Conservation (phyloP, 2,113 vertebrate genomes). For the Typhlomys cinereus region DNA sequence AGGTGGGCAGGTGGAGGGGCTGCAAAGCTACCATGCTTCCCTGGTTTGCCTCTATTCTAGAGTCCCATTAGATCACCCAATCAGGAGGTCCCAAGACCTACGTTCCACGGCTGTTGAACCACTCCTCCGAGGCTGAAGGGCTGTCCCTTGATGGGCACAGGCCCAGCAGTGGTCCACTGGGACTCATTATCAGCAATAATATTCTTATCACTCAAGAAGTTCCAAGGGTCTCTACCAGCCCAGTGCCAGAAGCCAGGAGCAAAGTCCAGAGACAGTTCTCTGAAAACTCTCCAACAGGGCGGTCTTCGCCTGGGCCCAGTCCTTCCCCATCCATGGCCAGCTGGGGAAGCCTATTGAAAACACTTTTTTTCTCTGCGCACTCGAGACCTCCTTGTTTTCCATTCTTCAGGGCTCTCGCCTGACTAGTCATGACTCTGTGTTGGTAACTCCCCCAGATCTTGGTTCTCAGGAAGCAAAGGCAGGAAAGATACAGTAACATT, state of each 20-base stretch:
- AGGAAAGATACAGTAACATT: conserved; percentile 68
- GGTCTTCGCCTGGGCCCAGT: background rate
- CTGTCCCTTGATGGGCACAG: background rate
- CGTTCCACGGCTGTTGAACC: background rate
- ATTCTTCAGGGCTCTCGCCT: conserved; percentile 16
- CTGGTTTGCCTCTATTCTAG: background rate
- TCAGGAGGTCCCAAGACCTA: too few species aligned
- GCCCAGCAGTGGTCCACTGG: background rate
- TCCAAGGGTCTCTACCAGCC: background rate
- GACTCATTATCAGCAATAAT: background rate
- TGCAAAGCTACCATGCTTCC: too few species aligned
- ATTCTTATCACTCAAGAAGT: background rate
- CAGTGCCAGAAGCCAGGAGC: background rate
- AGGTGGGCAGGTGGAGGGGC: background rate
- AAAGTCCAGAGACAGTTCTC: background rate
- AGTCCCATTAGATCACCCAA: background rate
- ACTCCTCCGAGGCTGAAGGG: accelerated
- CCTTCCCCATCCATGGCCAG: background rate
- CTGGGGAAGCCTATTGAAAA: conserved; percentile 34
- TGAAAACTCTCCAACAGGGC: background rate
- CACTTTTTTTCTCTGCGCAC: conserved; percentile 15
- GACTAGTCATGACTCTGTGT: conserved; percentile 9
- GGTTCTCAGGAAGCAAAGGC: conserved; percentile 56
- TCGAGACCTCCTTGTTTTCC: conserved; percentile 31
- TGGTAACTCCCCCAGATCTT: conserved; percentile 24